Evolutionary conservation across 1,140 invertebrate species (phyloP).

Genomic region (Rhyzopertha dominica): DNA sequence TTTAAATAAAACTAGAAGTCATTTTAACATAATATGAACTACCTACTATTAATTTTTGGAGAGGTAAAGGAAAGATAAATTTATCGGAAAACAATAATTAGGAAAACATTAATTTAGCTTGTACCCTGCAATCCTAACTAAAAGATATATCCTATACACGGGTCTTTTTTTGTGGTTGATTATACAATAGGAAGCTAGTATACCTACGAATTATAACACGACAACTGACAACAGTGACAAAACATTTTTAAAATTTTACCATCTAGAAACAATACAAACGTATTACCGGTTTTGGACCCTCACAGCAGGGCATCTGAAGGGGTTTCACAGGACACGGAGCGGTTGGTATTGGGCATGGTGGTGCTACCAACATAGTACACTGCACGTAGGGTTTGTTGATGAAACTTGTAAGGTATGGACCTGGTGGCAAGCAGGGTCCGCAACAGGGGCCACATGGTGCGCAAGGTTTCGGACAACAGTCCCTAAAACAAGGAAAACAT

Average conservation of each 20-base stretch:
- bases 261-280: background rate
- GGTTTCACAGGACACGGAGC: conserved; percentile 15
- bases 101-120: too few species aligned
- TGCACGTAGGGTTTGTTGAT: background rate
- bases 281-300: background rate
- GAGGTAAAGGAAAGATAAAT: too few species aligned
- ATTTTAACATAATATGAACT: too few species aligned
- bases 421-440: conserved; percentile 13
- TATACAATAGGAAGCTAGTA: too few species aligned
- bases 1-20: too few species aligned
- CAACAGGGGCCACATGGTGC: conserved; percentile 1
- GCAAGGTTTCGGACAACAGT: conserved; percentile 7
- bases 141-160: too few species aligned
- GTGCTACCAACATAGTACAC: background rate
- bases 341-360: conserved; percentile 9
- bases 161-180: too few species aligned
- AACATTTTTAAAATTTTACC: background rate
- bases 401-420: background rate
- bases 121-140: too few species aligned
- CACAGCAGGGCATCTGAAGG: conserved; percentile 6
- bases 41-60: too few species aligned
- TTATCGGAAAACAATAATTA: too few species aligned
- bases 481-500: background rate
- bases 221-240: background rate
- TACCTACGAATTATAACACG: too few species aligned